Evolutionary conservation across 2,797 vertebrate genomes (phyloP), one percentile per base, ranked within the genome.

Genomic region (Mycteria americana): DNA sequence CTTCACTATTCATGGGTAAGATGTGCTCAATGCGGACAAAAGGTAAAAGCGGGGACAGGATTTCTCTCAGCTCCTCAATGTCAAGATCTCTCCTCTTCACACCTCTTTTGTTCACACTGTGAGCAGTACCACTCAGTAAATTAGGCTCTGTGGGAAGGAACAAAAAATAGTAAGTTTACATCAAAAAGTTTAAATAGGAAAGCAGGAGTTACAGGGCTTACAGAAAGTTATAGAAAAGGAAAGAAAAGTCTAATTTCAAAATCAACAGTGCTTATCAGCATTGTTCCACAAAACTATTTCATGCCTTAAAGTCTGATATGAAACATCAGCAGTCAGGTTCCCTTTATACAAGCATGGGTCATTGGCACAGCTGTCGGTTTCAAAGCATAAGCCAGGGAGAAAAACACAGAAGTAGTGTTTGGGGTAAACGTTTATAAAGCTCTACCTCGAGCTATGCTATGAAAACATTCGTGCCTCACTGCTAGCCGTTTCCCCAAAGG

Each of bases 81-180:
- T 99, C 99, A 98, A 99, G 98, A 98, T 99, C 99, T 95, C 99
- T 98, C 89, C 99, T 98, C 95, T 99, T 99, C 70, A 99, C 99
- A 31, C 99, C 99, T 90, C 99, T 98, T 95, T 99, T 99, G 97
- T 99, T 99, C 94, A 99, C 99, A 72, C 99, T 99, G 97, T 99
- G 99, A 88, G 99, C 99, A 64, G 99, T 99, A 93, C 99, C 99
- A 77, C 99, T 99, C 96, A 99, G 96, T 97, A 99, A 98, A 97
- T 99, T 99, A 77, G 99, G 99, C 96, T 99, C 99, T 99, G 97
- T 18, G 54, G 90, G 91, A 96, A 93, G 60, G 39, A 91, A 79
- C 11, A 88, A 96, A 18, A 93, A 86, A 72, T 27, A 60, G 60
- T 65, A 72, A 56, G 39, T 95, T 84, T 84, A 41, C 28, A 92